Evolutionary conservation across 2,113 vertebrate species (phyloP).

Genomic region (Silurus asotus): DNA sequence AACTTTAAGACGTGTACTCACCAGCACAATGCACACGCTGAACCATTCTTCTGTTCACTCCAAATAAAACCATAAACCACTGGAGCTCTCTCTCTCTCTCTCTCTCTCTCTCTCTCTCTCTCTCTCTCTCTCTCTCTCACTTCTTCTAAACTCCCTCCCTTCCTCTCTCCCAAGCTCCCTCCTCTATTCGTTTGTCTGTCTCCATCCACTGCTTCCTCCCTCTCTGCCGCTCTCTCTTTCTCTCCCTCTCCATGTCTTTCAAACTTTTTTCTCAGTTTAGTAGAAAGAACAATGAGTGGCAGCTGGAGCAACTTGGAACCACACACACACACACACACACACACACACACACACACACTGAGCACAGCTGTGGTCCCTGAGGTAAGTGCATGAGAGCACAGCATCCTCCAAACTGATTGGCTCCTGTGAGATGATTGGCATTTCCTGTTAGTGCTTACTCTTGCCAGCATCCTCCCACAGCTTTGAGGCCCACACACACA

Average conservation of each 20-base stretch:
- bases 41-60: conserved; percentile 25
- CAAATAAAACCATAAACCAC: conserved; percentile 38
- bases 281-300: conserved; percentile 51
- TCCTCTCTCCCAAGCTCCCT: conserved; percentile 40
- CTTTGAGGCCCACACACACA: conserved; percentile 27
- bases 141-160: conserved; percentile 40
- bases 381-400: conserved; percentile 29
- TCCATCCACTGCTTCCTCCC: background rate
- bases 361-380: conserved; percentile 49
- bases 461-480: conserved; percentile 52
- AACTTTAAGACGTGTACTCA: conserved; percentile 21
- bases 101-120: conserved; percentile 4
- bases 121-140: conserved; percentile 34
- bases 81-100: conserved; percentile 22
- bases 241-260: conserved; percentile 24
- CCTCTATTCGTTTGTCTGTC: conserved; percentile 34
- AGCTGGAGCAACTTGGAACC: conserved; percentile 34
- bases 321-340: conserved; percentile 31
- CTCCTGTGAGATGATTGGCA: conserved; percentile 49
- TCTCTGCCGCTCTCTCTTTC: conserved; percentile 33
- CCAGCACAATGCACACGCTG: conserved; percentile 12
- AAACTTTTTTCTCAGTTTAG: conserved; percentile 49
- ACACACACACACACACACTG: conserved; percentile 25
- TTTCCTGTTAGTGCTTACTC: conserved; percentile 55
- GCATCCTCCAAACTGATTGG: conserved; percentile 44